phyloP scores from a whole-genome alignment of 2,888 invertebrate species.

The Pachydiplax longipennis region DNA sequence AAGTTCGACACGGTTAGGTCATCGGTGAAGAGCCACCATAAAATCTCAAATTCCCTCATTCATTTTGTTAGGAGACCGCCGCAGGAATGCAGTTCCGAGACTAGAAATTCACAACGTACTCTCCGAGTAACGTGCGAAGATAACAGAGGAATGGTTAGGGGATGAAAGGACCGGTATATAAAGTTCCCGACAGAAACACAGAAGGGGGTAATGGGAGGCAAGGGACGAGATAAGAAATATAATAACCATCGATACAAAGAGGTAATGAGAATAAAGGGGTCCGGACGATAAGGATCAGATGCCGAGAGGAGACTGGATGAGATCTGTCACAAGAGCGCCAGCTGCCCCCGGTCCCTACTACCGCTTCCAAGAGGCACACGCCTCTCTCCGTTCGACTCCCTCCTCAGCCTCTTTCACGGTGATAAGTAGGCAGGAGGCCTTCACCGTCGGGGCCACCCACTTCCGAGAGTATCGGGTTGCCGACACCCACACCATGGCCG shows the following conservation, averaged over 20 bases:
- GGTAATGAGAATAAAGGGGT: not conserved
- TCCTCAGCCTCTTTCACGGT: not conserved
- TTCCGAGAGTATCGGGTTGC: not conserved
- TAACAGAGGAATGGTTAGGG: not conserved
- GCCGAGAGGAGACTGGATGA: not conserved
- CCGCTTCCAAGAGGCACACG: not conserved
- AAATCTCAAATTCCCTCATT: too few relatives aligned
- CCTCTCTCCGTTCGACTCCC: not conserved
- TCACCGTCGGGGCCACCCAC: not conserved
- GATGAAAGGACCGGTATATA: not conserved
- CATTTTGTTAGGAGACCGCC: not conserved
- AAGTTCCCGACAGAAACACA: not conserved
- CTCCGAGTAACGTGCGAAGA: not conserved
- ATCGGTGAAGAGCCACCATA: too few relatives aligned
- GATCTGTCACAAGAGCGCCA: not conserved
- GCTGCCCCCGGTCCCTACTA: not conserved
- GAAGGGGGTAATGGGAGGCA: not conserved
- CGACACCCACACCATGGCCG: slow-evolving; percentile 8
- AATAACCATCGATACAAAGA: not conserved
- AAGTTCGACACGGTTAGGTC: too few relatives aligned
- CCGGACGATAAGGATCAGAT: not conserved
- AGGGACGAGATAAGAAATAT: not conserved
- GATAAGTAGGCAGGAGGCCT: not conserved
- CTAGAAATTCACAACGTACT: not conserved
- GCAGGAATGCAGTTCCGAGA: not conserved